Evolutionary conservation across 2,888 invertebrate species (phyloP).

Genomic region (Apamea monoglypha): DNA sequence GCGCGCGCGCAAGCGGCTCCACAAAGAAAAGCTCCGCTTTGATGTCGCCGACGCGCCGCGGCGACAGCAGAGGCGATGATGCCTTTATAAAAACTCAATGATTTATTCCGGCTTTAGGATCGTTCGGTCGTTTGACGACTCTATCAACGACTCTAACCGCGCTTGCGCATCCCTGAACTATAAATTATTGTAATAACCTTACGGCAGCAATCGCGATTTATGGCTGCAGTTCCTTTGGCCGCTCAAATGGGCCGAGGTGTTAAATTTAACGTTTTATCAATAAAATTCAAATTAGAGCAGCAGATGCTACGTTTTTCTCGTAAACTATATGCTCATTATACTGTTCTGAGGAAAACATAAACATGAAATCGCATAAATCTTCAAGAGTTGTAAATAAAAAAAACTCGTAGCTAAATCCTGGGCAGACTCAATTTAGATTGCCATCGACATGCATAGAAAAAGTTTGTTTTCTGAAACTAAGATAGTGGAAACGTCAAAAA

Average conservation of each 20-base stretch:
- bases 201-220: constrained; percentile 63
- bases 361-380: not conserved
- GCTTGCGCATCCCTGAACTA: constrained; percentile 64
- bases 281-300: constrained; percentile 49
- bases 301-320: constrained; percentile 27
- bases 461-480: not conserved
- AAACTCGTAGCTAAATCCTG: not conserved
- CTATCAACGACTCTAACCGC: constrained; percentile 64
- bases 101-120: constrained; percentile 80
- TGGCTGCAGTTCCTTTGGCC: constrained; percentile 42
- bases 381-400: not conserved
- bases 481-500: not conserved
- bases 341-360: constrained; percentile 6
- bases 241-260: constrained; percentile 61
- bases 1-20: constrained; percentile 78
- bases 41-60: constrained; percentile 78
- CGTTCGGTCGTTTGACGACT: constrained; percentile 71
- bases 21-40: constrained; percentile 79
- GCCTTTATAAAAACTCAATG: constrained; percentile 88
- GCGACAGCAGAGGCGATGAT: constrained; percentile 87
- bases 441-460: not conserved
- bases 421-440: not conserved
- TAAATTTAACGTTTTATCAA: constrained; percentile 65
- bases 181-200: constrained; percentile 71
- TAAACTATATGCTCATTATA: constrained; percentile 22